Percentiles rank a stretch among this genome's conserved stretches.
Evolutionary conservation across 2,888 invertebrate species (phyloP).

Genomic region (Cantharis nigra): DNA sequence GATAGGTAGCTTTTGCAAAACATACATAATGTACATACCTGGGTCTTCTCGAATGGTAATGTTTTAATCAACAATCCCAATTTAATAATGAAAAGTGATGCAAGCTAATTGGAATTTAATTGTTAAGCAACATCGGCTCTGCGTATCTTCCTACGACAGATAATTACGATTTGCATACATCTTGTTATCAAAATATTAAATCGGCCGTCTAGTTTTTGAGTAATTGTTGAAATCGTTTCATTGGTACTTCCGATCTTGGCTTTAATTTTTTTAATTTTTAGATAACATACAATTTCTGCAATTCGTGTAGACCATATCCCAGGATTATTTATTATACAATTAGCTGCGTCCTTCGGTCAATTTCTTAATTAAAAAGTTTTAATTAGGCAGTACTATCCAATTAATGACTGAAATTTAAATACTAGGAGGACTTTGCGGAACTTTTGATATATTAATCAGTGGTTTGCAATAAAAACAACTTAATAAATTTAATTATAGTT

Average conservation of each 20-base stretch:
- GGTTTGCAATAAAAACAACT: neutral
- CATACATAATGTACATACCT: neutral
- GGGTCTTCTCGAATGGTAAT: neutral
- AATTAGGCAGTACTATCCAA: neutral
- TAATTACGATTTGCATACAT: neutral
- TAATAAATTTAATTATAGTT: neutral
- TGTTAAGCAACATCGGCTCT: neutral
- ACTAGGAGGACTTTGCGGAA: neutral
- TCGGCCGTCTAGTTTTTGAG: too few species aligned
- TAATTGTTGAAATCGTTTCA: too few species aligned
- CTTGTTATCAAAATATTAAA: too few species aligned
- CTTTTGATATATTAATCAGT: neutral
- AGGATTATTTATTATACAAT: neutral
- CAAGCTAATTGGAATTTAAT: neutral
- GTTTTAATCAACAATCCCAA: neutral
- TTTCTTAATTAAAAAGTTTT: neutral
- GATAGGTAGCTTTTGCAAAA: neutral
- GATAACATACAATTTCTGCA: neutral
- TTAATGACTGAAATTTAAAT: neutral
- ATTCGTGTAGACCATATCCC: neutral
- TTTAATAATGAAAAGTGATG: neutral
- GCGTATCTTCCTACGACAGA: neutral
- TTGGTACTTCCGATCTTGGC: neutral
- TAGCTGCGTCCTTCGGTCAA: neutral
- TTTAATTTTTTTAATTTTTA: neutral